These are phyloP conservation scores for Argentina silus DNA, from an alignment of 2,797 vertebrate genomes.

Conservation along the genomic window DNA sequence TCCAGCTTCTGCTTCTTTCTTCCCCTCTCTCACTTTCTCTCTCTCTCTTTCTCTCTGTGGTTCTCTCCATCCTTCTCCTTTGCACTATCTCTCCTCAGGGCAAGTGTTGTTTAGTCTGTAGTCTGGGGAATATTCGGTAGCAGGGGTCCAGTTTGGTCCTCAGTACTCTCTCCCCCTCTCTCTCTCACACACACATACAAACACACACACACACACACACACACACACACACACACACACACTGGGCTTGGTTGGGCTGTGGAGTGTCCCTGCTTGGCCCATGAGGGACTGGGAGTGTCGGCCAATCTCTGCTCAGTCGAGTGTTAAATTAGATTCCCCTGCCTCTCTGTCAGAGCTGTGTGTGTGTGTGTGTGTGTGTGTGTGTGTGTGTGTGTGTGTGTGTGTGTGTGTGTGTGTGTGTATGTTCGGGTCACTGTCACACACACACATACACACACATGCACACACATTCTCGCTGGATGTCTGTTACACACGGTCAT, in stretches of 20 bases:
- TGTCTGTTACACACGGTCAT: background rate
- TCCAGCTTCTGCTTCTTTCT: background rate
- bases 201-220: slow-evolving; percentile 16
- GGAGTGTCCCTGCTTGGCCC: slow-evolving; percentile 59
- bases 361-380: slow-evolving; percentile 30
- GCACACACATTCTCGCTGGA: background rate
- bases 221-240: slow-evolving; percentile 30
- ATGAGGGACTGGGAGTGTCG: slow-evolving; percentile 63
- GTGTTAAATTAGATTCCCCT: slow-evolving; percentile 81
- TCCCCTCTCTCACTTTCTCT: background rate
- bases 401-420: slow-evolving; percentile 19
- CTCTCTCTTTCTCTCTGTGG: slow-evolving; percentile 1
- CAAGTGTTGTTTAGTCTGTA: background rate
- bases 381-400: slow-evolving; percentile 27
- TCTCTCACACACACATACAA: background rate
- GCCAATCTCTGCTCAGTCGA: slow-evolving; percentile 77
- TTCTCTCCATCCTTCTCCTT: slow-evolving; percentile 1
- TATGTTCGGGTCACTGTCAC: slow-evolving; percentile 38
- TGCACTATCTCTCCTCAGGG: background rate
- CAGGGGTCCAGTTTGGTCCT: slow-evolving; percentile 10
- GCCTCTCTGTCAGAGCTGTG: slow-evolving; percentile 63
- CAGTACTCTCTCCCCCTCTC: background rate
- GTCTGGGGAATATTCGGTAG: background rate
- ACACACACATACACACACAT: background rate
- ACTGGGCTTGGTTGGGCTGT: slow-evolving; percentile 28